Conservation (phyloP, 2,888 invertebrate genomes). For the Dasypogon diadema region DNA sequence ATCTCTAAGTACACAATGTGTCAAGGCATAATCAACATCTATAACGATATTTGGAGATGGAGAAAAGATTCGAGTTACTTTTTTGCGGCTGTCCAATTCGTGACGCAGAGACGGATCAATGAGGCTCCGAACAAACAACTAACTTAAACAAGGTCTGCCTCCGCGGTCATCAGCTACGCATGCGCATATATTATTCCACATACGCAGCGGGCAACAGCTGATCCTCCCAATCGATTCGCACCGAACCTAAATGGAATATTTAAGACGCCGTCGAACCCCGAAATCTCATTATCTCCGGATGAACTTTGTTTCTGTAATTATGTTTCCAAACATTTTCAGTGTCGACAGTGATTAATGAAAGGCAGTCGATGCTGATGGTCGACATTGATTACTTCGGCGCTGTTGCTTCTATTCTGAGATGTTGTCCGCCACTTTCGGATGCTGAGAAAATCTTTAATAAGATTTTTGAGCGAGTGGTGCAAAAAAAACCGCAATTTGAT, state of each 20-base stretch:
- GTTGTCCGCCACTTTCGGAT: not conserved
- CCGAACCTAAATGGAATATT: not conserved
- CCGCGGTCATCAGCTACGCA: not conserved
- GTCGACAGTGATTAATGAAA: slow-evolving; percentile 32
- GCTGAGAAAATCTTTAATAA: not conserved
- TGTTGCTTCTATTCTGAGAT: not conserved
- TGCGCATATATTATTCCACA: not conserved
- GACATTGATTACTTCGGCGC: slow-evolving; percentile 21
- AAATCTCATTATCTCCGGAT: slow-evolving; percentile 31
- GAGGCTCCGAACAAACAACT: not conserved
- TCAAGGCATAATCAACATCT: not conserved
- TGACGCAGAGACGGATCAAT: not conserved
- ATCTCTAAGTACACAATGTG: slow-evolving; percentile 14
- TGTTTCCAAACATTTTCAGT: slow-evolving; percentile 30
- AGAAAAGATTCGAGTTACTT: slow-evolving; percentile 11
- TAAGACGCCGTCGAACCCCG: not conserved
- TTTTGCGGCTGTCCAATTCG: not conserved
- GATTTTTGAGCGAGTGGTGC: not conserved
- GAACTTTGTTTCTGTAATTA: slow-evolving; percentile 39
- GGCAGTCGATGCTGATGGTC: slow-evolving; percentile 14
- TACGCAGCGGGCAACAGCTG: not conserved
- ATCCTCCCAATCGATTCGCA: not conserved
- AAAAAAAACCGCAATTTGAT: not conserved
- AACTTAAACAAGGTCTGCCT: not conserved
- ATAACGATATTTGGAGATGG: slow-evolving; percentile 9